Evolutionary conservation across 2,113 vertebrate species (phyloP).

Genomic region (Pangasianodon gigas): DNA sequence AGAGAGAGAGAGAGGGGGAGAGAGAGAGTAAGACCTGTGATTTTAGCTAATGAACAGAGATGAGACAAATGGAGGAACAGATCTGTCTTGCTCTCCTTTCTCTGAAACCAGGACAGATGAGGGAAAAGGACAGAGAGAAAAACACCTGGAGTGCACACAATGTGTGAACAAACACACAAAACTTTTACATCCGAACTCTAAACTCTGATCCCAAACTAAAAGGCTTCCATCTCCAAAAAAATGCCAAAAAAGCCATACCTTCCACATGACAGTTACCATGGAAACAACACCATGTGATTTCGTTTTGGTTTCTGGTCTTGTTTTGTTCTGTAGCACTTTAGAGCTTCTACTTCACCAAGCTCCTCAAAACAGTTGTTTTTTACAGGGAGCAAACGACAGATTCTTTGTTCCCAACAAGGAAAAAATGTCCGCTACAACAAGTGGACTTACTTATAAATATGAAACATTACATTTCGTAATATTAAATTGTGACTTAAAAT

Average conservation of each 20-base stretch:
- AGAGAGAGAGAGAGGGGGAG: not conserved
- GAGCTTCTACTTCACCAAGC: not conserved
- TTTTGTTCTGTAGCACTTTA: not conserved
- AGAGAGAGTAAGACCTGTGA: not conserved
- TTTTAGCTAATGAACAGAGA: not conserved
- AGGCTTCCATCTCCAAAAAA: not conserved
- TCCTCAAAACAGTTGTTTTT: not conserved
- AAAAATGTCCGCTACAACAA: not conserved
- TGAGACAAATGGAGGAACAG: not conserved
- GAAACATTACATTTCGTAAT: no score
- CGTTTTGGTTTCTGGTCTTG: not conserved
- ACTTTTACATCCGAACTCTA: not conserved
- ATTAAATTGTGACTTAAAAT: no score
- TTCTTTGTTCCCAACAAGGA: not conserved
- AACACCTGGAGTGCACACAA: not conserved
- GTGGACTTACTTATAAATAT: no score
- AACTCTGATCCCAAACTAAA: not conserved
- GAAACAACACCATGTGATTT: not conserved
- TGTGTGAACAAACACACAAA: not conserved
- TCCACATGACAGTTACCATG: not conserved
- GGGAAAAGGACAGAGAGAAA: not conserved
- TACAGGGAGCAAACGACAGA: not conserved
- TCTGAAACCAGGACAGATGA: not conserved
- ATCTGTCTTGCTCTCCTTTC: not conserved
- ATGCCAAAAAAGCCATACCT: no score